Base-by-base conservation (phyloP, 2,888 invertebrate species). In the Cerastoderma edule region DNA sequence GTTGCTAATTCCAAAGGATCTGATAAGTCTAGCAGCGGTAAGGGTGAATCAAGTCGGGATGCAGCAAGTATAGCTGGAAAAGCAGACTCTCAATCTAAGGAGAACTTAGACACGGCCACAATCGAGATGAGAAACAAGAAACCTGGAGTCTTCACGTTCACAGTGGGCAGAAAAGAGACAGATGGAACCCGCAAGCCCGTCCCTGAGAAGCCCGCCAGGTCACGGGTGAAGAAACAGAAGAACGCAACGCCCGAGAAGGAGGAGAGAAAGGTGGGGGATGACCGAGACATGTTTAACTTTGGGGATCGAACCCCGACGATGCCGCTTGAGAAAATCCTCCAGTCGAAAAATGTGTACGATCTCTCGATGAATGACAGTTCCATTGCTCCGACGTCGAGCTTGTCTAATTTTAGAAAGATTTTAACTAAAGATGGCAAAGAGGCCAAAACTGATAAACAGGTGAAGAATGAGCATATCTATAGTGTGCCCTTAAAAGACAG, bases 121-220 rank as follows among this genome's bases (percentile, higher is more conserved):
- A 78, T 74, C 30, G 73, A 75, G 69, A 70, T 75, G 48, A 33
- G 75, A n/a, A 74, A 65, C 32, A 79, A 77, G 13, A 89, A 88
- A 60, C 88, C 89, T 22, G 89, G 89, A 6, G 80, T 88, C 28
- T 84, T 90, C 56, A 82, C 85, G 27, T 90, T 88, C 75, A 78
- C 85, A 57, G 88, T 85, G 4, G 74, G 83, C 8, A 79, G 89
- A 48, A 90, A 88, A 56, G 85, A 88, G 22, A 72, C 78, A 2
- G 88, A 88, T 81, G 89, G 89, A 10, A 79, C 82, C 19, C 80
- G 89, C 27, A 87, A 88, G 71, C 83, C 83, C 33, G 83, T 88
- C 13, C 88, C 87, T 22, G 75, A 82, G 27, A 85, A 87, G 63
- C 56, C 79, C 10, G 80, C 84, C 19, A 79, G 75, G 24, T 85